Percentiles rank a stretch among this genome's conserved stretches.
These are phyloP conservation scores for Lapara coniferarum DNA, from an alignment of 2,888 invertebrate species.

Conservation along the genomic window DNA sequence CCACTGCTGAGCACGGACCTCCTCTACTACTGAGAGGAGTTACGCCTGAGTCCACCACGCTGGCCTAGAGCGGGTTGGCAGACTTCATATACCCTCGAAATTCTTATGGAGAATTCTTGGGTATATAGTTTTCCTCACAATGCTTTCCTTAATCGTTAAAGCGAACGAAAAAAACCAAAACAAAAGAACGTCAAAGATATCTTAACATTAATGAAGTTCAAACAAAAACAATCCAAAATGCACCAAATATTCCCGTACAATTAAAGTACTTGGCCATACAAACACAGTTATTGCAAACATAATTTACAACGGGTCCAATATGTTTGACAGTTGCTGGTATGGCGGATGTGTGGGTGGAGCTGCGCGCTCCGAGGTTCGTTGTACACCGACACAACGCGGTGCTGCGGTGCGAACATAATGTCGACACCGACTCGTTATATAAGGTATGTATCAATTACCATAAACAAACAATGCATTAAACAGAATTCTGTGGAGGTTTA, in stretches of 20 bases:
- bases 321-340: conserved; percentile 48
- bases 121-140: too few species aligned
- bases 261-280: neutral
- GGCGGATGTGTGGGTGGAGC: conserved; percentile 85
- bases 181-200: neutral
- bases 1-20: too few species aligned
- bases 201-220: neutral
- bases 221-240: neutral
- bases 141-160: too few species aligned
- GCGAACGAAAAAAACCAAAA: too few species aligned
- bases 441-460: conserved; percentile 72
- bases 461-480: neutral
- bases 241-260: neutral
- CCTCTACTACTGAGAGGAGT: too few species aligned
- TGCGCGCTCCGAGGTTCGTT: conserved; percentile 88
- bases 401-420: conserved; percentile 89
- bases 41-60: too few species aligned
- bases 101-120: too few species aligned
- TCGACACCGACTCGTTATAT: conserved; percentile 87
- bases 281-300: conserved; percentile 27
- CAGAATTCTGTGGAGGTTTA: neutral
- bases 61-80: too few species aligned
- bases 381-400: conserved; percentile 87
- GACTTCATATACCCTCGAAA: too few species aligned
- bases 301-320: conserved; percentile 27